Base-by-base conservation (phyloP, 2,113 vertebrate genomes). In the Lichenostomus cassidix region DNA sequence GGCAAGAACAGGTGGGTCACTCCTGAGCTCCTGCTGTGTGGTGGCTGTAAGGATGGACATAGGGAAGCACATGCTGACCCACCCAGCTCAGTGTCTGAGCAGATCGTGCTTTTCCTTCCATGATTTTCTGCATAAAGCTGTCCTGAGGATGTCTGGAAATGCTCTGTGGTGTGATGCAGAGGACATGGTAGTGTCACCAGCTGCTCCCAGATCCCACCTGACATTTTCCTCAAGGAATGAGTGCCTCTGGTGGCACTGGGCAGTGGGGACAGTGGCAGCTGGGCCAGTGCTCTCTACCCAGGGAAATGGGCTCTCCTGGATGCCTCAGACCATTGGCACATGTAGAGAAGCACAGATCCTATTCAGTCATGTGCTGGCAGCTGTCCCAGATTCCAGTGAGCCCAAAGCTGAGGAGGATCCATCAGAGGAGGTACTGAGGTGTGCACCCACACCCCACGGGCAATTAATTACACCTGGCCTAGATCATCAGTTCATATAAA, bases 401-500 rank as follows among this genome's bases (percentile, higher is more conserved):
- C 68, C 71, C 83, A 86, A 21, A 88, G 90, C 82, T 88, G 87
- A 35, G 90, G 85, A 90, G 93, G 56, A 90, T 64, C 68, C 55
- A 60, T 10, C 60, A 37, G 76, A 70, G 59, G 55, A 90, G 60
- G 67, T 86, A 67, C 13, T 64, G 74, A 96, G 96, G 92, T 94
- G 93, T 90, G 87, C 37, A 21, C 64, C 85, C 70, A 88, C 83
- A 77, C 71, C 63, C 78, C 25, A 1, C 2, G 3, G 74, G 92
- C 83, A 74, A 21, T 83, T 77, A 91, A 94, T 83, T 42, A 56
- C 94, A 93, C 93, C 92, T 97, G 94, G 94, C 87, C 79, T 58
- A 59, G 79, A 93, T 83, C 93, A 77, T 90, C 79, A 81, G 85
- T 46, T 86, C 84, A 41, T 89, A 90, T 47, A 78, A 86, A 76